Base-by-base conservation (phyloP, 1,140 invertebrate species). In the Arion vulgaris region DNA sequence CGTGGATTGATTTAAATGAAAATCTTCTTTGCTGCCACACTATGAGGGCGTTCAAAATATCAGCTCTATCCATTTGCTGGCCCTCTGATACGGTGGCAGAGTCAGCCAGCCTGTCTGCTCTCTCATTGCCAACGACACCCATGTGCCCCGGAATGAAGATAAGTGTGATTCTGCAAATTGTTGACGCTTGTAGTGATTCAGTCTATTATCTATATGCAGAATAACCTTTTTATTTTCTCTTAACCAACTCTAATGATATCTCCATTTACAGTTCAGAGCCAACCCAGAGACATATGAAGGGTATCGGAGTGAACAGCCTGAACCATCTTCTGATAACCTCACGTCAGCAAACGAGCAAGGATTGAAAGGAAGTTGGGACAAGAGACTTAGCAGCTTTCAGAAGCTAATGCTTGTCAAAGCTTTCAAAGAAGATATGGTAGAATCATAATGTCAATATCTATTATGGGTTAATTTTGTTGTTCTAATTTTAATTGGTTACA, bases 341-440 rank as follows among this genome's bases (percentile, higher is more conserved):
- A 77, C 71, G 15, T 77, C 83, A 26, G n/a, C n/a, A n/a, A 85
- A 85, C 51, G 86, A 87, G 69, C 87, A 85, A 0, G 81, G 71
- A 15, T 83, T 89, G 15, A 90, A 89, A 80, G 91, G 91, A 68
- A 90, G 92, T 82, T 92, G 91, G 91, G 81, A 92, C 51, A 87
- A 86, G 57, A 73, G 89, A 26, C 86, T 92, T 45, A 89, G 87
- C n/a, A 87, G 85, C 41, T 93, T 93, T 87, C 91, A 93, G 84
- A 92, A 92, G 84, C 87, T 93, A 15, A 88, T 93, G 76, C 90
- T 93, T 71, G 88, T 92, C 62, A 93, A 92, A 85, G 88, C 86
- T 69, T 92, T 92, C 84, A 82, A 88, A 74, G 90, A 90, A 83
- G 89, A 92, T 83, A 89, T 89, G 89, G 91, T 92, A 39, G 15